phyloP scores from a whole-genome alignment of 2,797 vertebrate species.

The Euthynnus affinis region DNA sequence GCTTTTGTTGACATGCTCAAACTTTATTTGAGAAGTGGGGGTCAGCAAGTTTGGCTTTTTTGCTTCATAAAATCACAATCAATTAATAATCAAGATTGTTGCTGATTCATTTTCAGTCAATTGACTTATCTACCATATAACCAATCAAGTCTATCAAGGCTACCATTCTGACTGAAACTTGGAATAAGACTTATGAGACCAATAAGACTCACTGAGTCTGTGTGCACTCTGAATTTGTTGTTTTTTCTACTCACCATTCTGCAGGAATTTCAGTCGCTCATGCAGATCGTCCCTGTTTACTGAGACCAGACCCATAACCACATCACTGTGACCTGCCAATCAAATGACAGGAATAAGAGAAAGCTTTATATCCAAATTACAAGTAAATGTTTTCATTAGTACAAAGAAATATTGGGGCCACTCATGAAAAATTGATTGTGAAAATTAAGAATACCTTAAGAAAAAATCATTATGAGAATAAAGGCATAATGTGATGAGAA shows the following conservation, averaged over 20 bases:
- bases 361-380: not conserved
- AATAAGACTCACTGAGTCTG: too few relatives aligned
- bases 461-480: too few relatives aligned
- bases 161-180: too few relatives aligned
- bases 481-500: too few relatives aligned
- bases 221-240: not conserved
- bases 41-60: not conserved
- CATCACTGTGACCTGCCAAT: conserved; percentile 93
- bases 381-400: not conserved
- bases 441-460: too few relatives aligned
- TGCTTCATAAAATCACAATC: too few relatives aligned
- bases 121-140: not conserved
- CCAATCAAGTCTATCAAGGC: not conserved
- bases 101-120: not conserved
- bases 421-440: too few relatives aligned
- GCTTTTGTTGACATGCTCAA: too few relatives aligned
- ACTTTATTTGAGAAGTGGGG: too few relatives aligned
- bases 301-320: conserved; percentile 94
- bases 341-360: not conserved
- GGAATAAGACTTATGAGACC: too few relatives aligned
- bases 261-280: conserved; percentile 90
- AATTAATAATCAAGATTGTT: too few relatives aligned
- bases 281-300: conserved; percentile 86
- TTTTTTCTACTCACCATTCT: conserved; percentile 87
- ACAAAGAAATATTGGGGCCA: too few relatives aligned